phyloP scores from a whole-genome alignment of 2,113 vertebrate genomes.

The Sinocyclocheilus anophthalmus region DNA sequence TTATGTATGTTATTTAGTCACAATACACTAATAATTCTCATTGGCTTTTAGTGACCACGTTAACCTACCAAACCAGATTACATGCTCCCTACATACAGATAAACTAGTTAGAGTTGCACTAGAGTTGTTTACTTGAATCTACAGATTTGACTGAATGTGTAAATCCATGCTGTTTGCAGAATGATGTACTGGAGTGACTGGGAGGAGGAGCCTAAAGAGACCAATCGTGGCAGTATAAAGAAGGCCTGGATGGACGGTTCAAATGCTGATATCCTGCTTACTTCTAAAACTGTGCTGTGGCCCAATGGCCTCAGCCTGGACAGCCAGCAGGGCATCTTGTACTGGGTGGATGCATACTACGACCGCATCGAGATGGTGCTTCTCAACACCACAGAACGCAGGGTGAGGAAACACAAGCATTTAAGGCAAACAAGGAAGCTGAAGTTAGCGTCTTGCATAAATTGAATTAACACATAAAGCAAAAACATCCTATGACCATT shows the following conservation, averaged over 20 bases:
- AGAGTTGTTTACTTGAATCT: neutral
- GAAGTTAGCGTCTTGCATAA: neutral
- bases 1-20: neutral
- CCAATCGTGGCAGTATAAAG: constrained; percentile 93
- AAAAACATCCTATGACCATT: too few species aligned
- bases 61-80: too few species aligned
- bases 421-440: neutral
- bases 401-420: constrained; percentile 70
- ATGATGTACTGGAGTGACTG: constrained; percentile 99
- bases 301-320: constrained; percentile 95
- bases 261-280: constrained; percentile 88
- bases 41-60: neutral
- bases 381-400: constrained; percentile 88
- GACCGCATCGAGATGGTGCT: constrained; percentile 94
- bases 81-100: neutral
- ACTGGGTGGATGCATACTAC: constrained; percentile 98
- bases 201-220: constrained; percentile 96
- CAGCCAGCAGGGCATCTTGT: constrained; percentile 87
- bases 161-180: constrained; percentile 67
- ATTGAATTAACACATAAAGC: too few species aligned
- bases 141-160: too few species aligned
- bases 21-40: neutral
- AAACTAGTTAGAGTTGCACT: neutral
- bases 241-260: constrained; percentile 97
- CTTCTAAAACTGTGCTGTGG: constrained; percentile 95